A percentile compares a stretch with the other conserved stretches of the same genome.
Conservation (phyloP, 2,797 vertebrate genomes). For the Chelon auratus region DNA sequence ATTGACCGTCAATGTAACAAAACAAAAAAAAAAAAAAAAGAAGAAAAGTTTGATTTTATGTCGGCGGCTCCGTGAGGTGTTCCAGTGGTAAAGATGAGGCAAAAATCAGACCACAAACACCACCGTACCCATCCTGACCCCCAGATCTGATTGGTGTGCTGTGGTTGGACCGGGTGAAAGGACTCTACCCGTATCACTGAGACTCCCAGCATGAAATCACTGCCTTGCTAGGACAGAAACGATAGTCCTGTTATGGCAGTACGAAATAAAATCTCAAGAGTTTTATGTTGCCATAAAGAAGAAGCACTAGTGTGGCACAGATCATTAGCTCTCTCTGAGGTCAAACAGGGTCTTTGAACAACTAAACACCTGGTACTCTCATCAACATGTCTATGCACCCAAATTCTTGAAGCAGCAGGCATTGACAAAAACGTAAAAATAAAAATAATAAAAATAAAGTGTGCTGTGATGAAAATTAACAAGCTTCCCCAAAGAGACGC, state of each 20-base stretch:
- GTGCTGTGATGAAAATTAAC: slow-evolving; percentile 14
- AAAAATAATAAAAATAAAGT: too few species aligned
- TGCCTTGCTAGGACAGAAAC: slow-evolving; percentile 15
- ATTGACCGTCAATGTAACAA: slow-evolving; percentile 85
- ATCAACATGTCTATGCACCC: neutral
- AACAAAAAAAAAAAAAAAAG: neutral
- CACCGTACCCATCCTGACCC: slow-evolving; percentile 53
- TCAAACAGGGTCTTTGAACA: slow-evolving; percentile 7
- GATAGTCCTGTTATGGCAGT: slow-evolving; percentile 14
- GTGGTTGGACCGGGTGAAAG: neutral
- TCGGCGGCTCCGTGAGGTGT: slow-evolving; percentile 86
- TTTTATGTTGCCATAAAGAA: slow-evolving; percentile 5
- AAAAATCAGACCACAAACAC: slow-evolving; percentile 75
- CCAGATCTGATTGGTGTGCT: slow-evolving; percentile 12
- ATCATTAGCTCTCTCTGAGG: slow-evolving; percentile 4
- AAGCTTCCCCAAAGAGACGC: neutral
- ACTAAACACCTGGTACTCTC: slow-evolving; percentile 12
- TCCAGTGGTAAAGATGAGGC: slow-evolving; percentile 78
- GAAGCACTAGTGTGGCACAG: neutral
- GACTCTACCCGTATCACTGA: slow-evolving; percentile 13
- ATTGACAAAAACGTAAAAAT: neutral
- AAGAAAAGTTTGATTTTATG: slow-evolving; percentile 72
- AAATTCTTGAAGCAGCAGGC: neutral
- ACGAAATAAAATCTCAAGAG: slow-evolving; percentile 7
- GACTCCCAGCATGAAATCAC: slow-evolving; percentile 20